Conservation (phyloP, 2,888 invertebrate genomes). For the Muscina levida region DNA sequence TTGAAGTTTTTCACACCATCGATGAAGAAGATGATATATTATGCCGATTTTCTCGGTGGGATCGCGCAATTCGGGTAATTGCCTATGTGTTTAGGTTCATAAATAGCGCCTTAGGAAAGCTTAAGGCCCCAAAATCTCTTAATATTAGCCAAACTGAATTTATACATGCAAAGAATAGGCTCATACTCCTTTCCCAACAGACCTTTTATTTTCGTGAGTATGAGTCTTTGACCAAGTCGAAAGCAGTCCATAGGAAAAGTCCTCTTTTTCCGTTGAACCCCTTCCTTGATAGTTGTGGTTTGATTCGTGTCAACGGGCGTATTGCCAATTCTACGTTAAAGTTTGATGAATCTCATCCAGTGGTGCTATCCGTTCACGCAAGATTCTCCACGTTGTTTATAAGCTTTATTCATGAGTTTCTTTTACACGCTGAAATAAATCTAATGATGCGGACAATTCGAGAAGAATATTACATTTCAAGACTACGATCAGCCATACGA, state of each 20-base stretch:
- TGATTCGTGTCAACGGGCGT: constrained; percentile 42
- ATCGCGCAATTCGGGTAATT: no score
- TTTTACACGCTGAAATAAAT: constrained; percentile 13
- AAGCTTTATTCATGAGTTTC: constrained; percentile 36
- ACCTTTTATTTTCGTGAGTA: no score
- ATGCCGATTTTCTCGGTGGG: not conserved
- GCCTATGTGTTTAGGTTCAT: no score
- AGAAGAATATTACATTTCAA: constrained; percentile 41
- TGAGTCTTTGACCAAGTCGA: not conserved
- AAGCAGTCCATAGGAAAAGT: no score
- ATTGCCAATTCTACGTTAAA: not conserved
- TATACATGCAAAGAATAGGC: constrained; percentile 31
- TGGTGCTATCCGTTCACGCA: constrained; percentile 43
- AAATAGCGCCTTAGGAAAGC: not conserved
- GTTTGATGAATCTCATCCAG: constrained; percentile 25
- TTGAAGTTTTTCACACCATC: not conserved
- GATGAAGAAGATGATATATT: not conserved
- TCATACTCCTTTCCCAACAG: constrained; percentile 13
- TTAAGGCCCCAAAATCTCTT: no score
- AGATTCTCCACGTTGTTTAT: constrained; percentile 35
- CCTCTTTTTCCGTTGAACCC: no score
- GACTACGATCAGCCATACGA: constrained; percentile 36
- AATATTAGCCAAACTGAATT: not conserved
- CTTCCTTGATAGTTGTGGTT: not conserved
- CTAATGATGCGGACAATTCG: not conserved